Evolutionary conservation across 2,888 invertebrate genomes (phyloP).

Genomic region (Scrobipalpa costella): DNA sequence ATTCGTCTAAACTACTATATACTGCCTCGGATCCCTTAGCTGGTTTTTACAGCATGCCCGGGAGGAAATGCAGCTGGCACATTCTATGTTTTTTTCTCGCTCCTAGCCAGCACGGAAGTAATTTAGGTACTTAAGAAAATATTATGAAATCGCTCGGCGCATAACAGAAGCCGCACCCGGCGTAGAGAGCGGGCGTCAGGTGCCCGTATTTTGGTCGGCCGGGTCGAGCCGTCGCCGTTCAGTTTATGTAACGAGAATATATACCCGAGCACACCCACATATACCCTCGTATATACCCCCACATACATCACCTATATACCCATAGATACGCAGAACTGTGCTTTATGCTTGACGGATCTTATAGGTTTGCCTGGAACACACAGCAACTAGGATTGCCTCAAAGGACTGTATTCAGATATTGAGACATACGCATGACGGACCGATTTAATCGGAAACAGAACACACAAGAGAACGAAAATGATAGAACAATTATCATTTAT

Average conservation of each 20-base stretch:
- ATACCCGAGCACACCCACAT: slow-evolving; percentile 47
- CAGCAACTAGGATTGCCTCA: slow-evolving; percentile 15
- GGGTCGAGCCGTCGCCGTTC: slow-evolving; percentile 68
- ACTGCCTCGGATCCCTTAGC: no score
- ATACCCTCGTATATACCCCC: neutral
- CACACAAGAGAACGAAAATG: neutral
- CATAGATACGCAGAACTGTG: slow-evolving; percentile 16
- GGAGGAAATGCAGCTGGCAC: no score
- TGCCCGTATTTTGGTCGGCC: slow-evolving; percentile 77
- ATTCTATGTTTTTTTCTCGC: no score
- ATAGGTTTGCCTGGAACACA: slow-evolving; percentile 23
- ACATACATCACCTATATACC: neutral
- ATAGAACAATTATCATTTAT: neutral
- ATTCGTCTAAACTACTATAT: no score
- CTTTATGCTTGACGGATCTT: slow-evolving; percentile 27
- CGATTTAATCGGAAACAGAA: slow-evolving; percentile 3
- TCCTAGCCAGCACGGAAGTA: no score
- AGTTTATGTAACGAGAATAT: slow-evolving; percentile 68
- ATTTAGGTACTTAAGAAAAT: neutral
- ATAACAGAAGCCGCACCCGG: slow-evolving; percentile 20
- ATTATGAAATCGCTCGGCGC: neutral
- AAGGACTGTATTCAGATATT: slow-evolving; percentile 20
- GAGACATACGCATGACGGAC: neutral
- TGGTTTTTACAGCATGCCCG: no score
- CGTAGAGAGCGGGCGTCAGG: slow-evolving; percentile 70